phyloP scores from a whole-genome alignment of 2,888 invertebrate species.

The Philaethria dido region DNA sequence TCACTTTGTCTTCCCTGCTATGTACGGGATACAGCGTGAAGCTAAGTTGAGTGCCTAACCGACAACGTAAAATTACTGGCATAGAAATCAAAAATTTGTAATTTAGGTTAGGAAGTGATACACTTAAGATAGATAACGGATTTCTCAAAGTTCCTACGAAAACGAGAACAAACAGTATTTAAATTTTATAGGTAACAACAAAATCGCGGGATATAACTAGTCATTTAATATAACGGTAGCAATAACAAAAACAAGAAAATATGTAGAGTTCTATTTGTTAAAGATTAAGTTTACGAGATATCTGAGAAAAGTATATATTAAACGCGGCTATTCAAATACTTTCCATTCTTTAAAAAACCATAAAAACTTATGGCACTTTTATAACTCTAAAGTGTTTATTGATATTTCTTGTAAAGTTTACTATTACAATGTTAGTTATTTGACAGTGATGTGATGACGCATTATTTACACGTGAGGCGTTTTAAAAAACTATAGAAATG shows the following conservation, averaged over 20 bases:
- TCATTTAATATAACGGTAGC: not conserved
- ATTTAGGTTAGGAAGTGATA: too few relatives aligned
- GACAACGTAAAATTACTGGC: too few relatives aligned
- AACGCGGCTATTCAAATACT: conserved; percentile 8
- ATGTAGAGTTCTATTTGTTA: not conserved
- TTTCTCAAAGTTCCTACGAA: too few relatives aligned
- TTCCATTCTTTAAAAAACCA: conserved; percentile 14
- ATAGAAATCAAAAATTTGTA: too few relatives aligned
- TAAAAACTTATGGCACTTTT: conserved; percentile 17
- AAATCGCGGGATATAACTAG: too few relatives aligned
- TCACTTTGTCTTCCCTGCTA: too few relatives aligned
- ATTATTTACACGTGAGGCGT: not conserved
- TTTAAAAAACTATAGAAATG: too few relatives aligned
- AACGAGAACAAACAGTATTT: too few relatives aligned
- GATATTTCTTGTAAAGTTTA: conserved; percentile 10
- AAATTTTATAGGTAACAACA: too few relatives aligned
- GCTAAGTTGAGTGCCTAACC: too few relatives aligned
- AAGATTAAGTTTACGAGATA: conserved; percentile 16
- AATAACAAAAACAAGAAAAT: not conserved
- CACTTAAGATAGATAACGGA: too few relatives aligned
- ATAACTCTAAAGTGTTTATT: conserved; percentile 15
- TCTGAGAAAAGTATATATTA: not conserved
- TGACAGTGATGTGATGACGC: not conserved
- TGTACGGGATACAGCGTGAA: too few relatives aligned
- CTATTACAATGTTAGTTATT: not conserved